Conservation (phyloP, 2,113 vertebrate species). For the Plecturocebus donacophilus region DNA sequence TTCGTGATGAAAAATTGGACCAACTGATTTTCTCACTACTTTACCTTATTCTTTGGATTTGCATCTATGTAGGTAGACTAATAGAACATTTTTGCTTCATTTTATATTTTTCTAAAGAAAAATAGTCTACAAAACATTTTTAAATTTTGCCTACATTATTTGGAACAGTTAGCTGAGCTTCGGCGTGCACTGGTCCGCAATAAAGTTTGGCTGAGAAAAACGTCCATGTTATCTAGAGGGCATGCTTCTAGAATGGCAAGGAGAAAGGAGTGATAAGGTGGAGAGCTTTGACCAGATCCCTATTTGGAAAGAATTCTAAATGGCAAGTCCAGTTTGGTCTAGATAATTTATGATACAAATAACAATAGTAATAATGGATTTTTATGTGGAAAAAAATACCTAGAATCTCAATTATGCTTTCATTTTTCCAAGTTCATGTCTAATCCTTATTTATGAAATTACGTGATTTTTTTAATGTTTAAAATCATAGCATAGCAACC, state of each 20-base stretch:
- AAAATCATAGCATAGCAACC: neutral
- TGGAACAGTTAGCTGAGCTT: neutral
- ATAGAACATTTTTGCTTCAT: neutral
- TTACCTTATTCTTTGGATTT: neutral
- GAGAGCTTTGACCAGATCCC: neutral
- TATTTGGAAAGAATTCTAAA: neutral
- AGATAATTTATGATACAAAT: neutral
- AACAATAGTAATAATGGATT: neutral
- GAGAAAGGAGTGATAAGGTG: neutral
- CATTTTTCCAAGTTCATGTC: neutral
- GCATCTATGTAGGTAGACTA: neutral
- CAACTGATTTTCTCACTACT: neutral
- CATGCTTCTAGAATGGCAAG: neutral
- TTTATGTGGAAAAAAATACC: neutral
- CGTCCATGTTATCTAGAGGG: neutral
- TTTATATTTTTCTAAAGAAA: constrained; percentile 26
- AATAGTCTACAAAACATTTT: neutral
- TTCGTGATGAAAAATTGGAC: neutral
- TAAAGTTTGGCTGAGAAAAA: neutral
- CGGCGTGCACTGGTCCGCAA: neutral
- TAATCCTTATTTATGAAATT: neutral
- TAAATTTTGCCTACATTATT: neutral
- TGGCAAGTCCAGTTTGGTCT: neutral
- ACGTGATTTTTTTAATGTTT: neutral
- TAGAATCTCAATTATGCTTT: neutral